Evolutionary conservation across 2,888 invertebrate genomes (phyloP), one percentile per base, ranked within the genome.

Genomic region (Drosophila emarginata): DNA sequence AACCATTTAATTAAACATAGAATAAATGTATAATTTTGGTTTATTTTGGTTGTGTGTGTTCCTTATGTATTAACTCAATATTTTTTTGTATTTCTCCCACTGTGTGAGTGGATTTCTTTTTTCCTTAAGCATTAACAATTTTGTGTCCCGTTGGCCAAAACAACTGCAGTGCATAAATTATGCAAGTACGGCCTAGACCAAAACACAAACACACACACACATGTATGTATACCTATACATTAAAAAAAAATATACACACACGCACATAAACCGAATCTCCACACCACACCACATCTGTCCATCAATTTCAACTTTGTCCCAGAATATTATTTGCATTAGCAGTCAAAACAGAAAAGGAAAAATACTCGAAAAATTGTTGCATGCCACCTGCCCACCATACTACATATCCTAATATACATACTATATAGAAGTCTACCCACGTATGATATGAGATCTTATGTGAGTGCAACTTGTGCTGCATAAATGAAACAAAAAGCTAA

Each of bases 271-370:
- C 11, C 4, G 18, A 45, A 45, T 64, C 9, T 66, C 58, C 53
- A 52, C 14, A 23, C 40, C 26, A 26, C 26, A 26, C 40, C 15
- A 26, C 53, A 64, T 61, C 72, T 68, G 68, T 76, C 66, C 71
- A 67, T 74, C 77, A 76, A 75, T 66, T 71, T 67, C 61, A 76
- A 67, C 68, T 61, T 70, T 70, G 66, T 65, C 63, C 64, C 40
- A 15, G 11, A 64, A 61, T 74, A 71, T 69, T 78, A 82, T 85
- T 85, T 85, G 76, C 86, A 85, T 78, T 72, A 81, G 87, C 70
- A 67, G 54, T 56, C 26, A 26, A 23, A 37, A 37, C n/a, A 6
- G n/a, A 51, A 51, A 67, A 63, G 74, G 63, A 77, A 64, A 87
- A 62, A 72, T 75, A 72, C 65, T 5, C 32, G 21, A 50, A 21